Base-by-base conservation (phyloP, 2,113 vertebrate species). In the Natator depressus region DNA sequence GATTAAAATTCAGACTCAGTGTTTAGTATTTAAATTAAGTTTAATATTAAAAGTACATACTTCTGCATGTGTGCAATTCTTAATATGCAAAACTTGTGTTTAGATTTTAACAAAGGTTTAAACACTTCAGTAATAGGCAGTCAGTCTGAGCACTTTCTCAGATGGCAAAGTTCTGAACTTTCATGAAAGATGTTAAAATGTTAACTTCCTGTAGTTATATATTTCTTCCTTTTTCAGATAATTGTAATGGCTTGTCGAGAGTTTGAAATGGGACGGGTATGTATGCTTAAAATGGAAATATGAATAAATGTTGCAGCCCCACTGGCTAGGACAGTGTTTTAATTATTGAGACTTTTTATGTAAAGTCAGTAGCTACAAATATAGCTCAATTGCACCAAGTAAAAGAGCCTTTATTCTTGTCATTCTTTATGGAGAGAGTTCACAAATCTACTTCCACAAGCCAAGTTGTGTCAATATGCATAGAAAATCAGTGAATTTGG, bases 211-310 rank as follows among this genome's bases (percentile, higher is more conserved):
- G 29, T n/a, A 75, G 53, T 93, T 17, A 93, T 83, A 35, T 35
- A 75, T 91, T 10, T 82, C 86, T 85, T 87, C 94, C 12, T 46
- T 86, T 96, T 97, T 72, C 98, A 99, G 99, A 99, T 99, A 96
- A 99, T 99, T 94, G 99, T 99, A 55, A 99, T 99, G 99, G 99
- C 99, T 49, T 99, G 99, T 98, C 99, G 99, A 96, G 99, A 99
- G 97, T 99, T 99, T 97, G 99, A 99, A 98, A 99, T 99, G 99
- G 99, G 99, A 98, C 98, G 99, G 99, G 99, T 99, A 99, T 97
- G 99, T 97, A 96, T 92, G 50, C 29, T 69, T 88, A 47, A 88
- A 79, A 25, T 8, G 47, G 69, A 91, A 69, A 5, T 19, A 38
- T 80, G 49, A 49, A 87, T 35, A 4, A 82, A 31, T 31, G 19